Percentiles rank a stretch among this genome's conserved stretches.
phyloP scores from a whole-genome alignment of 2,888 invertebrate genomes.

The Mimas tiliae region DNA sequence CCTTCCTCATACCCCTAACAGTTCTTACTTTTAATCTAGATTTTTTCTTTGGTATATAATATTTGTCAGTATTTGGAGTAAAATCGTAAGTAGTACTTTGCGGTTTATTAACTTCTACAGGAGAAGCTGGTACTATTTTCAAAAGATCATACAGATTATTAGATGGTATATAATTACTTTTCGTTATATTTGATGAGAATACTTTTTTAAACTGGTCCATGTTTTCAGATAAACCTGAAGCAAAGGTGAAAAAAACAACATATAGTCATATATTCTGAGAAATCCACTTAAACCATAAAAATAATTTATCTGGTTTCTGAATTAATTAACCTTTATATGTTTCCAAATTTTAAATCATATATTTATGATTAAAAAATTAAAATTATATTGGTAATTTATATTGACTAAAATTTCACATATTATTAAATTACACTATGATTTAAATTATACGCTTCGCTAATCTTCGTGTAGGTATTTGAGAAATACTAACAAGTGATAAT shows the following conservation, averaged over 20 bases:
- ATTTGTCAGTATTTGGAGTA: conserved; percentile 61
- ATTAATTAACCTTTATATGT: too few species aligned
- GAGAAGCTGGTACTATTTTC: conserved; percentile 54
- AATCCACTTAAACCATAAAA: too few species aligned
- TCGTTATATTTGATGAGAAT: conserved; percentile 63
- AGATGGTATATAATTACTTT: conserved; percentile 46
- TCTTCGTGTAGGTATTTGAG: too few species aligned
- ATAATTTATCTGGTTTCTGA: too few species aligned
- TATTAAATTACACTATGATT: too few species aligned
- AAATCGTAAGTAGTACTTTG: conserved; percentile 53
- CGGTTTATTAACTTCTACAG: conserved; percentile 42
- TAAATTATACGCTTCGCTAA: too few species aligned
- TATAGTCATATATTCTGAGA: too few species aligned
- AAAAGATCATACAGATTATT: conserved; percentile 66
- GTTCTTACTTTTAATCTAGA: conserved; percentile 68
- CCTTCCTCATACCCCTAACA: conserved; percentile 65
- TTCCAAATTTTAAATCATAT: too few species aligned
- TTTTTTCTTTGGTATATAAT: conserved; percentile 66
- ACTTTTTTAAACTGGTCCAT: conserved; percentile 49
- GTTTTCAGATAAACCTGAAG: conserved; percentile 30
- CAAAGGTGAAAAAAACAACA: conserved; percentile 14
- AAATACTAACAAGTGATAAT: too few species aligned
- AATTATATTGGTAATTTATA: too few species aligned
- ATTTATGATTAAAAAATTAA: too few species aligned
- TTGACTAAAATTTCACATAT: too few species aligned